phyloP scores from a whole-genome alignment of 2,888 invertebrate species.

The Eupithecia abbreviata region DNA sequence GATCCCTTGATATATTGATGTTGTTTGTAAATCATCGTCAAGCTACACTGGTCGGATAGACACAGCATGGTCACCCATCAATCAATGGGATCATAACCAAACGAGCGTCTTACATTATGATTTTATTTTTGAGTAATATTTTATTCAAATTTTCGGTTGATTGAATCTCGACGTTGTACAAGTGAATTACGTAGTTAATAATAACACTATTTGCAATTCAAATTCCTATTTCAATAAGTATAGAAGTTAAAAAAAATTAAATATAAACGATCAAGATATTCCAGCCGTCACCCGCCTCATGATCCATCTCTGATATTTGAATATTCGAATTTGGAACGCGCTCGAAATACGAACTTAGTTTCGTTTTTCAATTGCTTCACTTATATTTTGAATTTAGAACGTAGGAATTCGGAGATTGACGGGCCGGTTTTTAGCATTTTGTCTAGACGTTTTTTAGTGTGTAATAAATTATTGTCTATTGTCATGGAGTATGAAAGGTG shows the following conservation, averaged over 20 bases:
- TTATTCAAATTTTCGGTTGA: constrained; percentile 80
- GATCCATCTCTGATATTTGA: constrained; percentile 82
- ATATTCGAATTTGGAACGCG: constrained; percentile 81
- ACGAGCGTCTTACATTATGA: constrained; percentile 77
- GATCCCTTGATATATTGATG: constrained; percentile 52
- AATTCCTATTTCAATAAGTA: constrained; percentile 50
- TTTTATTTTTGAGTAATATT: constrained; percentile 80
- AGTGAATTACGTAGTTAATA: constrained; percentile 51
- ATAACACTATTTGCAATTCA: constrained; percentile 66
- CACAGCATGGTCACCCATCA: constrained; percentile 81
- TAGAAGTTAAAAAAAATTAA: constrained; percentile 51
- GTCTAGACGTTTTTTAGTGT: constrained; percentile 70
- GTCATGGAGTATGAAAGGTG: constrained; percentile 70
- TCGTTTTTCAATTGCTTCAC: constrained; percentile 83
- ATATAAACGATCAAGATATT: constrained; percentile 67
- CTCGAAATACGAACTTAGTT: constrained; percentile 79
- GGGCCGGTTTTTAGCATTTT: constrained; percentile 47
- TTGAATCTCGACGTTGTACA: constrained; percentile 72
- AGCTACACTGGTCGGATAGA: constrained; percentile 55
- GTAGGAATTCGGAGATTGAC: constrained; percentile 58
- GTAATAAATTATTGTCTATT: constrained; percentile 64
- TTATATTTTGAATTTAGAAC: constrained; percentile 82
- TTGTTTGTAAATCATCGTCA: constrained; percentile 35
- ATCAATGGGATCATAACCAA: constrained; percentile 83
- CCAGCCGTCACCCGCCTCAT: constrained; percentile 66